phyloP scores from a whole-genome alignment of 2,113 vertebrate species.

The Sceloporus tristichus region DNA sequence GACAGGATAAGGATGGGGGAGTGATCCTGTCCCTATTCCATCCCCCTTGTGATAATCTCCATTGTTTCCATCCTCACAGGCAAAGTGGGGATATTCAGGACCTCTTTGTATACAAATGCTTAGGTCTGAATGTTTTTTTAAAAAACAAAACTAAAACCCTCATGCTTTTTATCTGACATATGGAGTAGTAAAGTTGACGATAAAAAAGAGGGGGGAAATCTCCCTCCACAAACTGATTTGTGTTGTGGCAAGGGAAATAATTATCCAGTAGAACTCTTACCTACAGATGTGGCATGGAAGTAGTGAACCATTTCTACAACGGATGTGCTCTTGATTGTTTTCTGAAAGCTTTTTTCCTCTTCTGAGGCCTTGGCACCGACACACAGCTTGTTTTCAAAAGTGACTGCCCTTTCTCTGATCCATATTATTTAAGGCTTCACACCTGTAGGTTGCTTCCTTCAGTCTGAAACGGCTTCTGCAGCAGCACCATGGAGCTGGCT shows the following conservation, averaged over 20 bases:
- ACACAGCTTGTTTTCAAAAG: slow-evolving; percentile 60
- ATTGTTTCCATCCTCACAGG: neutral
- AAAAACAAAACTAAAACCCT: too few relatives aligned
- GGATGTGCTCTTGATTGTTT: slow-evolving; percentile 69
- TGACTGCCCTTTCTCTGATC: slow-evolving; percentile 68
- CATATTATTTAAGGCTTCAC: slow-evolving; percentile 71
- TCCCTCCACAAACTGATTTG: neutral
- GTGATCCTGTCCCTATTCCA: too few relatives aligned
- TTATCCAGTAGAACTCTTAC: slow-evolving; percentile 28
- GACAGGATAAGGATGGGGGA: too few relatives aligned
- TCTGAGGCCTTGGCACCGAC: slow-evolving; percentile 71
- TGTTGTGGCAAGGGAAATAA: slow-evolving; percentile 8
- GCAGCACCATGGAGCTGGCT: slow-evolving; percentile 25
- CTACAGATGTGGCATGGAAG: slow-evolving; percentile 58
- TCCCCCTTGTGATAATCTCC: too few relatives aligned
- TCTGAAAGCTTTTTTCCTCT: slow-evolving; percentile 78
- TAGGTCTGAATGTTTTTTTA: neutral
- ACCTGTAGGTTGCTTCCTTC: slow-evolving; percentile 72
- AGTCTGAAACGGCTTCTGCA: slow-evolving; percentile 55
- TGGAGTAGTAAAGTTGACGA: neutral
- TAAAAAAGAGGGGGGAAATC: neutral
- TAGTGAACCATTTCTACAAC: slow-evolving; percentile 76
- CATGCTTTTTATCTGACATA: neutral
- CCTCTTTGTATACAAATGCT: rapidly evolving
- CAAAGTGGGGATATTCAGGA: slow-evolving; percentile 20